A percentile compares a stretch with the other conserved stretches of the same genome.
Conservation (phyloP, 2,113 vertebrate genomes). For the Coturnix japonica region DNA sequence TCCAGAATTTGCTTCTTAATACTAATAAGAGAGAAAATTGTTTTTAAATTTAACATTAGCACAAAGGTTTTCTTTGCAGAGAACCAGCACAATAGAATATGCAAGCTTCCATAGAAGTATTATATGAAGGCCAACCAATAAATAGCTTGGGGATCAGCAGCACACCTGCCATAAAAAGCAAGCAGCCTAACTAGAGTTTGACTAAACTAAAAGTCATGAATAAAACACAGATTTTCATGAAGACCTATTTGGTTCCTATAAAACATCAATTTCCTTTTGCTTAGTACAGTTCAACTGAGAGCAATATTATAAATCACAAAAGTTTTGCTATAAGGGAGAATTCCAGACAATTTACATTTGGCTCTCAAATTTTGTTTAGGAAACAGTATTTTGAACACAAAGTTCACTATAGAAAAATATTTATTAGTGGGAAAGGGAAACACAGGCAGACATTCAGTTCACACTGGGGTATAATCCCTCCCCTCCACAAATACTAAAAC, state of each 20-base stretch:
- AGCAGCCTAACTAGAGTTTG: neutral
- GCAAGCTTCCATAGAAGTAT: neutral
- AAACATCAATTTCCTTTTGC: slow-evolving; percentile 51
- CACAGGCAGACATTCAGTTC: slow-evolving; percentile 4
- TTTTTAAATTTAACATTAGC: neutral
- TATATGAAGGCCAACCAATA: neutral
- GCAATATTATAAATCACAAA: slow-evolving; percentile 46
- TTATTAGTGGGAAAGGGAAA: slow-evolving; percentile 42
- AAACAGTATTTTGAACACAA: slow-evolving; percentile 46
- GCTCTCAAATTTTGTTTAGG: slow-evolving; percentile 43
- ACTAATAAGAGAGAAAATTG: neutral
- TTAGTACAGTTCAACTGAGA: slow-evolving; percentile 39
- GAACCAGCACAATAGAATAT: neutral
- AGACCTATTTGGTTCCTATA: slow-evolving; percentile 42
- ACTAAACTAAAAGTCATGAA: neutral
- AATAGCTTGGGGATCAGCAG: neutral
- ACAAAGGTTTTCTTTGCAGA: neutral
- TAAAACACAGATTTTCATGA: slow-evolving; percentile 29
- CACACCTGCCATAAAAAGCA: neutral
- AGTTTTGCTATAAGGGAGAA: slow-evolving; percentile 44
- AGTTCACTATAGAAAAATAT: slow-evolving; percentile 53
- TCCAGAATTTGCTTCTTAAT: neutral
- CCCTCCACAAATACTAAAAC: slow-evolving; percentile 17
- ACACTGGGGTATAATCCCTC: slow-evolving; percentile 11
- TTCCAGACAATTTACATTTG: slow-evolving; percentile 31